These are phyloP conservation scores for Neogale vison DNA, from an alignment of 2,113 vertebrate genomes.

Conservation along the genomic window DNA sequence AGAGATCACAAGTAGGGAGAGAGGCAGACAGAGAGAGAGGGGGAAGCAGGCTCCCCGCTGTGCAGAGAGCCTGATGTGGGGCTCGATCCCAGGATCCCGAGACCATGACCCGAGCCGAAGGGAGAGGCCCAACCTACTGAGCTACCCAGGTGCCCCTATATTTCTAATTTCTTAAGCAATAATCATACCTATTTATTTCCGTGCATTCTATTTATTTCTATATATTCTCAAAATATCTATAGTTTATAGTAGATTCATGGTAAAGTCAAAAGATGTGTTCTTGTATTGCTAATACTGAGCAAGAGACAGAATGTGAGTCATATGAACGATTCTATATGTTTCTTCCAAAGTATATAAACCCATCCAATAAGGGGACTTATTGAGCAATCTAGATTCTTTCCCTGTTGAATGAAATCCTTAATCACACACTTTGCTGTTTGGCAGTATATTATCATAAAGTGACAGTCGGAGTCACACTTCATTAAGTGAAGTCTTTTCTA, in stretches of 20 bases:
- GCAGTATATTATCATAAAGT: neutral
- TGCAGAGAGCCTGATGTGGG: too few species aligned
- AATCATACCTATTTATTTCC: neutral
- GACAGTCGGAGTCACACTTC: neutral
- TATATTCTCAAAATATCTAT: neutral
- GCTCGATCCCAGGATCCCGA: too few species aligned
- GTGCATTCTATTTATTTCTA: neutral
- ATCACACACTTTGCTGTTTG: neutral
- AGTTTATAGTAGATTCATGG: neutral
- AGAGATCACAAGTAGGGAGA: too few species aligned
- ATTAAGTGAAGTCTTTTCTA: neutral
- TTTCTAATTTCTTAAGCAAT: neutral
- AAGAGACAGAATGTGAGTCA: neutral
- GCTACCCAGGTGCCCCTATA: neutral
- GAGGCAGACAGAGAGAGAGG: too few species aligned
- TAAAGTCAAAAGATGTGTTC: conserved; percentile 3
- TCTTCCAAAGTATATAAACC: neutral
- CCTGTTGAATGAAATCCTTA: neutral
- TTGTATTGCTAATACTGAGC: neutral
- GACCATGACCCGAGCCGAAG: too few species aligned
- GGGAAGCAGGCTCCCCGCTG: too few species aligned
- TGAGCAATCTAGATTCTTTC: neutral
- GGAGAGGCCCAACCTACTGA: too few species aligned
- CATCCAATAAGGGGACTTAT: neutral
- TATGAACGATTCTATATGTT: neutral